A percentile compares a stretch with the other conserved stretches of the same genome.
Conservation (phyloP, 2,888 invertebrate species). For the Cephus rjabovi region DNA sequence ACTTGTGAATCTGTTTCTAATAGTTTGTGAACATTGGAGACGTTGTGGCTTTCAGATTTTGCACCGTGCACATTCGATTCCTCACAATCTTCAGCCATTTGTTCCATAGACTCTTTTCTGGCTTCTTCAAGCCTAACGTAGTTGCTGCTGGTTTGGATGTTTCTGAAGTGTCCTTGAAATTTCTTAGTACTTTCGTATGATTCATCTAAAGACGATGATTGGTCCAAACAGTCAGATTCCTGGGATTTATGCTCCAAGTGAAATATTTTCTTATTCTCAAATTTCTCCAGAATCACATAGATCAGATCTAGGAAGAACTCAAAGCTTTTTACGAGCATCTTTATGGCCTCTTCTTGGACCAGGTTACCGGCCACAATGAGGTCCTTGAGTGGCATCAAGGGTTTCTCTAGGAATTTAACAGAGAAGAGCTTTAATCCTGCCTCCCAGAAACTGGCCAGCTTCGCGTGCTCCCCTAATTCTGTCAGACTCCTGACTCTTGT, state of each 20-base stretch:
- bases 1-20: background rate
- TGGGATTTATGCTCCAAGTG: background rate
- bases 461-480: background rate
- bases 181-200: background rate
- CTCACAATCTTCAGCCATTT: background rate
- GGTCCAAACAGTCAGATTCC: background rate
- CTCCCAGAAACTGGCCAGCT: background rate
- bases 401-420: background rate
- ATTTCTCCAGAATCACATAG: background rate
- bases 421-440: background rate
- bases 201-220: background rate
- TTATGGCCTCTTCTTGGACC: background rate
- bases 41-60: background rate
- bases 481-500: background rate
- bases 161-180: background rate
- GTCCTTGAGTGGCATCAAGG: background rate
- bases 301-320: background rate
- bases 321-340: background rate
- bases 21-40: background rate
- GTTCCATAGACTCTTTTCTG: background rate
- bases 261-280: background rate
- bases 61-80: background rate
- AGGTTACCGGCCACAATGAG: background rate
- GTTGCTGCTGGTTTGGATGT: background rate
- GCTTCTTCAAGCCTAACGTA: background rate